Base-by-base conservation (phyloP, 2,797 vertebrate genomes). In the Lithobates sylvaticus region DNA sequence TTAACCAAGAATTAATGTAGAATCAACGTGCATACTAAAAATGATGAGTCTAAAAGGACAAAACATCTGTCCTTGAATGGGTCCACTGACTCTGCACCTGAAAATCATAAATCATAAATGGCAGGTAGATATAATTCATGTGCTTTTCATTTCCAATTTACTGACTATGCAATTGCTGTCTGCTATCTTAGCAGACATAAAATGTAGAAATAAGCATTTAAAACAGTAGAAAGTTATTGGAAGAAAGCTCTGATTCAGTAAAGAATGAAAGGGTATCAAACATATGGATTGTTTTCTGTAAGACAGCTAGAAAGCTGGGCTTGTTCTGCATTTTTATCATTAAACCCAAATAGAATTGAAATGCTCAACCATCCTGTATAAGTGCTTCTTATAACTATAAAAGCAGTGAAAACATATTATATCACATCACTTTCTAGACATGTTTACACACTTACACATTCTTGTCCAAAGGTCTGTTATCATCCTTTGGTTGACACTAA, bases 51-150 rank as follows among this genome's bases (percentile, higher is more conserved):
- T 67, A 78, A 84, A 84, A 78, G 67, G 76, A 84, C 76, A 78
- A 69, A 84, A 78, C 75, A 84, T 67, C 75, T 72, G 83, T 78
- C 83, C 75, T 84, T 78, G 75, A 84, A 78, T 84, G 67, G 75
- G 76, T 78, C 75, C 83, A 84, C 75, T 84, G 75, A 78, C 26
- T 84, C 18, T 29, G 42, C 39, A 71, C 18, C 61, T 84, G 21
- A 71, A 44, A 75, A 70, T 71, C 67, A 84, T 84, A 78, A 84
- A 78, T 84, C 83, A 84, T 78, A 76, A 71, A 78, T 84, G 83
- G 44, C 83, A 78, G 68, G 76, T 78, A 84, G 81, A 75, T 83
- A 83, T 83, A 78, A 64, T 71, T 70, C 36, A 78, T 84, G 83
- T 78, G 68, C 74, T 76, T 76, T 84, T 65, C 74, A 54, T 54